Base-by-base conservation (phyloP, 2,888 invertebrate species). In the Morpho helenor region DNA sequence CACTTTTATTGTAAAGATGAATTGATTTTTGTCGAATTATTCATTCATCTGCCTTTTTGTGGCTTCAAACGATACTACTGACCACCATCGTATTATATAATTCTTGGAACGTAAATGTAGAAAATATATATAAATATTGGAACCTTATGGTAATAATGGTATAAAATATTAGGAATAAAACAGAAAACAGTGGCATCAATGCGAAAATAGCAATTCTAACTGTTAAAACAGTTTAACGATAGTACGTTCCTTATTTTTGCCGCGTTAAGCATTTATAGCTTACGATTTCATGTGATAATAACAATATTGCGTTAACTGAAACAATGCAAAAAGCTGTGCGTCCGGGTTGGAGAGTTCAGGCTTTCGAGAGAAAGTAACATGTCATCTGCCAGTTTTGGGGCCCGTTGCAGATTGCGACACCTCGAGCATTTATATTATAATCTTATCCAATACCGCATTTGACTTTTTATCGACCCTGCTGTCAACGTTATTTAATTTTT, bases 271-370 rank as follows among this genome's bases (percentile, higher is more conserved):
- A 70, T 66, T 74, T 79, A 78, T 75, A 77, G 84, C 85, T 87
- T 86, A 86, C 86, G 79, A 79, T 84, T 83, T 84, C 81, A 72
- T 78, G 69, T 67, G 73, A 75, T 78, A 79, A 80, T 83, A 80
- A 82, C 76, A 82, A 80, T 79, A 83, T 77, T 75, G 71, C 75
- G 80, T 81, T 79, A 81, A 82, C 77, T 79, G 82, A 86, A 84
- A 86, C 85, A 86, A 84, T 84, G 79, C 77, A 77, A 76, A 77
- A 79, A 77, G 65, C 72, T 62, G 72, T 65, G 71, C 66, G 80
- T 84, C 85, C 85, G 85, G 85, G 82, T 83, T 72, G 79, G 72
- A 73, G 69, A 70, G 75, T 75, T 73, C 71, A 72, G 67, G 71
- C 70, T 72, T 69, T 64, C 71, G 69, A 81, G 86, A 82, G 87